Percentiles rank a stretch among this genome's conserved stretches.
Conservation (phyloP, 2,888 invertebrate species). For the Sabellastarte sp. region DNA sequence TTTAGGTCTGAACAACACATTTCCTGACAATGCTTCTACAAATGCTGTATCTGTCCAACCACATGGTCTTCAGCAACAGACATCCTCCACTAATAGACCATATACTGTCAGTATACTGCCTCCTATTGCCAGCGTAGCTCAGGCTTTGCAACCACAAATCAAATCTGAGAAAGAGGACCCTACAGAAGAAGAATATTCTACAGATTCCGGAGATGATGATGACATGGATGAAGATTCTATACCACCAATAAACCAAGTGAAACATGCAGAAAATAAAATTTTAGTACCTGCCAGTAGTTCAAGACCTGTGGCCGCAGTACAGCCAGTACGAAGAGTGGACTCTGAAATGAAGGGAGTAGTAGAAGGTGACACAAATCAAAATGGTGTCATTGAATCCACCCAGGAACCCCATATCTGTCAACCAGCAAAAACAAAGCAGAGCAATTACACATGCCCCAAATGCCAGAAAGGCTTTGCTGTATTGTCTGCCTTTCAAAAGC, state of each 20-base stretch:
- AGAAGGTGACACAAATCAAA: background rate
- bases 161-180: too few relatives aligned
- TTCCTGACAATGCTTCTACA: background rate
- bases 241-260: too few relatives aligned
- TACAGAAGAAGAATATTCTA: background rate
- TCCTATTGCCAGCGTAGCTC: background rate
- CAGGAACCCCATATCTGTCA: background rate
- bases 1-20: background rate
- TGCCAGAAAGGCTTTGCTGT: constrained; percentile 30
- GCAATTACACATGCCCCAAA: constrained; percentile 16
- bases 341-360: background rate
- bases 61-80: background rate
- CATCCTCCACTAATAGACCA: background rate
- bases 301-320: background rate
- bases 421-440: background rate
- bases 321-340: background rate
- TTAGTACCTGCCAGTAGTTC: background rate
- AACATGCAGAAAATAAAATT: background rate
- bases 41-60: background rate
- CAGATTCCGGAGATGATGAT: background rate
- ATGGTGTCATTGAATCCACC: background rate
- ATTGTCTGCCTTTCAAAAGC: constrained; percentile 24
- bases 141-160: background rate
- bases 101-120: background rate
- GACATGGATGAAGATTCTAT: background rate